Conservation (phyloP, 2,888 invertebrate genomes). For the Oligia fasciuncula region DNA sequence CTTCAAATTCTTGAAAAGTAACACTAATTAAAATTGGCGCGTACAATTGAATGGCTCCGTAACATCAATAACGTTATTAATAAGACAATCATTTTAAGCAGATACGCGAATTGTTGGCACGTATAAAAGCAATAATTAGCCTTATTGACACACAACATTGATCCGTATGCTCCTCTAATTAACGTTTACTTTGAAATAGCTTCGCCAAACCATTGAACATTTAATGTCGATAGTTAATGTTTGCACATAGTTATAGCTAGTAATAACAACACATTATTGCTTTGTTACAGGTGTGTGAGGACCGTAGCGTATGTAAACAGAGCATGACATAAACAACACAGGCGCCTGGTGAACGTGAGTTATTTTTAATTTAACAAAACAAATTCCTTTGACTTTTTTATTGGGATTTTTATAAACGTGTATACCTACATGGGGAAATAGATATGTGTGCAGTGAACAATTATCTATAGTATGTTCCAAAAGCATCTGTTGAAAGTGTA, state of each 20-base stretch:
- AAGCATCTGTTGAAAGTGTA: not conserved
- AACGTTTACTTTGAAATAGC: constrained; percentile 37
- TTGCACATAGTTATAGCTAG: constrained; percentile 27
- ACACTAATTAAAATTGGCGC: constrained; percentile 10
- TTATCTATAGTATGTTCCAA: not conserved
- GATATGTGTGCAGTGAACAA: not conserved
- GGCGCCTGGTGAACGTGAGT: constrained; percentile 60
- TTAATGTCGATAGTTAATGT: constrained; percentile 43
- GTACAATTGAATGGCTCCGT: constrained; percentile 16
- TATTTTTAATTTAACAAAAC: constrained; percentile 48
- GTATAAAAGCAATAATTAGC: constrained; percentile 22
- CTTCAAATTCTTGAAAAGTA: not conserved
- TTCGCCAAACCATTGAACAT: constrained; percentile 17
- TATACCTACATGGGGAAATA: not conserved
- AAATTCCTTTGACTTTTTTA: constrained; percentile 11
- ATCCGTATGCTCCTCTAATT: constrained; percentile 26
- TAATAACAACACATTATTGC: constrained; percentile 44
- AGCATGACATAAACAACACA: constrained; percentile 60
- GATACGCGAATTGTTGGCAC: constrained; percentile 42
- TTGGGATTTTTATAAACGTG: constrained; percentile 3
- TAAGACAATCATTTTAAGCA: constrained; percentile 25
- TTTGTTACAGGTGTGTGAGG: constrained; percentile 69
- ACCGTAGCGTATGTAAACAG: constrained; percentile 53
- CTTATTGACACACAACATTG: constrained; percentile 37
- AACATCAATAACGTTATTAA: constrained; percentile 32